These are phyloP conservation scores for Spea multiplicata DNA, from an alignment of 2,113 vertebrate genomes.

Conservation along the genomic window DNA sequence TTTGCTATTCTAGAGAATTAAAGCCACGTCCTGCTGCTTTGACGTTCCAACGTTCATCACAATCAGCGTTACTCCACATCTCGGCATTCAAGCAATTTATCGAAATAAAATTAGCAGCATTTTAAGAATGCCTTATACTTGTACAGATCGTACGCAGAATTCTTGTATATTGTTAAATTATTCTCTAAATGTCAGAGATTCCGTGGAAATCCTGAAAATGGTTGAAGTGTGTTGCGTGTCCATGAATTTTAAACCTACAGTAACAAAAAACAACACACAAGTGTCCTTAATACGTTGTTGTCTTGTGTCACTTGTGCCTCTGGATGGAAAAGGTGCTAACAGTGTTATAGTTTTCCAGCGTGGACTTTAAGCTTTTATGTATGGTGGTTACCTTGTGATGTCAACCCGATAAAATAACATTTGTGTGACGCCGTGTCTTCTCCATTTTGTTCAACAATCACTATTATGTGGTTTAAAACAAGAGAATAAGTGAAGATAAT, in stretches of 20 bases:
- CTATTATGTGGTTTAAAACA: no score
- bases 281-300: conserved; percentile 9
- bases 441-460: background rate
- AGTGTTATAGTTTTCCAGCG: background rate
- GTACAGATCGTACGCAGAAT: conserved; percentile 12
- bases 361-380: background rate
- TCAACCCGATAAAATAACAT: conserved; percentile 22
- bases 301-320: background rate
- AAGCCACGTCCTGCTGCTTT: no score
- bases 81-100: no score
- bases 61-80: no score
- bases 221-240: background rate
- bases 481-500: no score
- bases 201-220: background rate
- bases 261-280: background rate
- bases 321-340: background rate
- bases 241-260: background rate
- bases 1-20: no score
- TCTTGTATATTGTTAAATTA: conserved; percentile 27
- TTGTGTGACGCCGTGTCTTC: background rate
- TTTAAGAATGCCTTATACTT: background rate
- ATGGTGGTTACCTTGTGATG: background rate
- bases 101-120: no score
- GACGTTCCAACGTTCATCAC: no score
- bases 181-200: background rate